A percentile compares a stretch with the other conserved stretches of the same genome.
These are phyloP conservation scores for Mnemiopsis leidyi DNA, from an alignment of 37 sponge, comb jelly and placozoan species.

Conservation along the genomic window DNA sequence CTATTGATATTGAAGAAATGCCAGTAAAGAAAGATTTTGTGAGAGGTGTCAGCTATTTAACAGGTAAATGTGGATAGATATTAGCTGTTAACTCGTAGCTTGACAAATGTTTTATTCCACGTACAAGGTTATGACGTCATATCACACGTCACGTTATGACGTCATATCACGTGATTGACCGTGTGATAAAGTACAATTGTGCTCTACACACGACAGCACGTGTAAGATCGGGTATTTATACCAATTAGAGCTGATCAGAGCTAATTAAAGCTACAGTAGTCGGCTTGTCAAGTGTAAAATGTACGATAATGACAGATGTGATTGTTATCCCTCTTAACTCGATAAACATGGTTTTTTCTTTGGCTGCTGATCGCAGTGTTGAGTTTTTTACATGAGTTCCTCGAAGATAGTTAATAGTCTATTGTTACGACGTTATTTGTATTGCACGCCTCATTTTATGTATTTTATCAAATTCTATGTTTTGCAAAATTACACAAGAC, in stretches of 20 bases:
- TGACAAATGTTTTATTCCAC: background rate
- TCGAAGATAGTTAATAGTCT: too few species aligned
- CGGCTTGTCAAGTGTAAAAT: background rate
- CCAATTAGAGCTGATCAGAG: background rate
- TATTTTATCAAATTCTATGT: too few species aligned
- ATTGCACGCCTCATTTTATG: too few species aligned
- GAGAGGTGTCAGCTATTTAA: constrained; percentile 71
- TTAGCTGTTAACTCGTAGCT: background rate
- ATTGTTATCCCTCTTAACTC: too few species aligned
- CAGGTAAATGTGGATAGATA: constrained; percentile 66
- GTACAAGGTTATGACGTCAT: background rate
- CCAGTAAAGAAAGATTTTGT: constrained; percentile 73
- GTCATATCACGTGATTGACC: background rate
- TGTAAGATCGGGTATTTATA: background rate
- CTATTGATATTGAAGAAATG: constrained; percentile 65
- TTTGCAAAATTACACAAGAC: too few species aligned
- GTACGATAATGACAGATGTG: too few species aligned
- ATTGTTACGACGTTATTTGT: too few species aligned
- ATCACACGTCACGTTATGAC: background rate
- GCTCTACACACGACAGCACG: background rate
- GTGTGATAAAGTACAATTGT: background rate
- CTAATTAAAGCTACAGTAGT: background rate
- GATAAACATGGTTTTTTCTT: too few species aligned
- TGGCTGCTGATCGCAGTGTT: too few species aligned
- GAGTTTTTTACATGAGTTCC: too few species aligned